phyloP scores from a whole-genome alignment of 2,888 invertebrate genomes.

The Coremacera marginata region DNA sequence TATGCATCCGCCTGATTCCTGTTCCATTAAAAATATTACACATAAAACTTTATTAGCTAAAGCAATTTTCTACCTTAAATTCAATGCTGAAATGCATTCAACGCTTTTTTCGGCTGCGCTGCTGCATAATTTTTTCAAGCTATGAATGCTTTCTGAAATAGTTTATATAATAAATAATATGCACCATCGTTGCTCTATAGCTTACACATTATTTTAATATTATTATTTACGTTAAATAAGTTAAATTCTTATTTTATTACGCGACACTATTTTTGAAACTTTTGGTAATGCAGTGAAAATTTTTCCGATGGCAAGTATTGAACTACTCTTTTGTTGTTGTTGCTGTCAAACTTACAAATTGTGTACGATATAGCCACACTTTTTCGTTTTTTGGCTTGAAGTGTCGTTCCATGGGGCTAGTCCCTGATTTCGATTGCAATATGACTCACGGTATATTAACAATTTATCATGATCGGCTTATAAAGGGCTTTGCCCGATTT shows the following conservation, averaged over 20 bases:
- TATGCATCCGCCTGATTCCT: background rate
- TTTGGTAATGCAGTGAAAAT: conserved; percentile 22
- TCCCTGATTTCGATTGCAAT: too few relatives aligned
- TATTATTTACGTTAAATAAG: background rate
- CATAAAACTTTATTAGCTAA: background rate
- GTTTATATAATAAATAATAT: background rate
- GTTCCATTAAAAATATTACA: background rate
- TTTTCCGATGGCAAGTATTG: background rate
- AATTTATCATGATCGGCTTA: too few relatives aligned
- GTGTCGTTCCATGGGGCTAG: background rate
- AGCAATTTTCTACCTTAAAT: background rate
- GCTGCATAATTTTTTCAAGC: background rate
- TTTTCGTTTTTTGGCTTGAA: background rate
- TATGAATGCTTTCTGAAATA: background rate
- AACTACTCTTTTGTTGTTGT: conserved; percentile 4
- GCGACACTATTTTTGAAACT: conserved; percentile 25
- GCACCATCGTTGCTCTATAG: background rate
- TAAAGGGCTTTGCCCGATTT: background rate
- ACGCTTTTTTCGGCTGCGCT: conserved; percentile 8
- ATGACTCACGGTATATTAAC: too few relatives aligned
- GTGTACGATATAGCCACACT: conserved; percentile 1
- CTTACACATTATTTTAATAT: background rate
- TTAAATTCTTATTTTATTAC: conserved; percentile 4
- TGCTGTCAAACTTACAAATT: background rate
- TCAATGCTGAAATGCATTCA: background rate